phyloP scores from a whole-genome alignment of 2,888 invertebrate genomes.

The Trypoxylon attenuatum region DNA sequence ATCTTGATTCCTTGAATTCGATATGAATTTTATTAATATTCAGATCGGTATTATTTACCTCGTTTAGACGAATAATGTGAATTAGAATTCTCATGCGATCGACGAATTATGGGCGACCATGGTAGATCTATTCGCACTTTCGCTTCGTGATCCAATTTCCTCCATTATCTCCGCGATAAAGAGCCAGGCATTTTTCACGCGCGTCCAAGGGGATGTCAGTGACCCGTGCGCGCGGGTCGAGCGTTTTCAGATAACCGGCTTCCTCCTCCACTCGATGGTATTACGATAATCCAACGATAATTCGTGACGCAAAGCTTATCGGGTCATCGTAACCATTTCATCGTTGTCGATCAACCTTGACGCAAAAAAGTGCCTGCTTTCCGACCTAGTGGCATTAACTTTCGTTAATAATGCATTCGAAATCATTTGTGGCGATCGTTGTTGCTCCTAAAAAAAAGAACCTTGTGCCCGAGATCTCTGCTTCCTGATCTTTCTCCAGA shows the following conservation, averaged over 20 bases:
- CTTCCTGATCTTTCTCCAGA: no score
- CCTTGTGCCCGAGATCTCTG: no score
- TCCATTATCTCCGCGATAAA: neutral
- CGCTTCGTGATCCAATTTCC: neutral
- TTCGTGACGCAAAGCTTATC: neutral
- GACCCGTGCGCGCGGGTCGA: no score
- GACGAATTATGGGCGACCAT: slow-evolving; percentile 13
- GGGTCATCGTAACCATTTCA: neutral
- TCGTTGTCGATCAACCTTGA: neutral
- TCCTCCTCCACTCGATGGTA: neutral
- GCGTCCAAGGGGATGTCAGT: neutral
- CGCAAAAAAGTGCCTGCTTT: no score
- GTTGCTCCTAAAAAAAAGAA: no score
- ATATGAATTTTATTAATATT: no score
- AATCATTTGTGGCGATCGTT: no score
- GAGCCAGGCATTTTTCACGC: neutral
- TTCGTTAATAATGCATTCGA: no score
- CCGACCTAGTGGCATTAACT: no score
- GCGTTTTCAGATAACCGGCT: neutral
- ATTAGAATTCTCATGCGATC: slow-evolving; percentile 7
- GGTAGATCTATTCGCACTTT: neutral
- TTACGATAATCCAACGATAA: neutral
- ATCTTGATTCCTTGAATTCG: no score
- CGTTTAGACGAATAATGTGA: slow-evolving; percentile 1
- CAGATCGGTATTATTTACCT: no score